These are phyloP conservation scores for Aleiodes testaceus DNA, from an alignment of 2,888 invertebrate species.

Conservation along the genomic window DNA sequence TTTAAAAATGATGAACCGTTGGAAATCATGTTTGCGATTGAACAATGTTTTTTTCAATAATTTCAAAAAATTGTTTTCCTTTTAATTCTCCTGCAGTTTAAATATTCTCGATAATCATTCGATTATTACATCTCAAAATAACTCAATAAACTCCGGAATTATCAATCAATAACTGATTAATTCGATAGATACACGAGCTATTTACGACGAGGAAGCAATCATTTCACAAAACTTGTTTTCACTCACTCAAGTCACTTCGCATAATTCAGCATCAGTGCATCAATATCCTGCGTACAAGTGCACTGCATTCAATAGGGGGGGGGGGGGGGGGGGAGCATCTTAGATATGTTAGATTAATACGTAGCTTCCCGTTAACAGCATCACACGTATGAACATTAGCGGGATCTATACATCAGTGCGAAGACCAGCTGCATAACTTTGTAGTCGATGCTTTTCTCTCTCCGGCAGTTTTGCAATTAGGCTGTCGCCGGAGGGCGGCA, in stretches of 20 bases:
- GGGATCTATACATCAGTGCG: not conserved
- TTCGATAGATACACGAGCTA: not conserved
- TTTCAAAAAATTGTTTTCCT: too few relatives aligned
- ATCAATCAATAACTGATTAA: too few relatives aligned
- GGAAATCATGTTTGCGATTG: too few relatives aligned
- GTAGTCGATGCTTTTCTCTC: not conserved
- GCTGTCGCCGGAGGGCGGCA: constrained; percentile 21
- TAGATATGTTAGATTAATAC: constrained; percentile 6
- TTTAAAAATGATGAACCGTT: too few relatives aligned
- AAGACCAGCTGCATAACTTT: not conserved
- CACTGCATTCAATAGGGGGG: too few relatives aligned
- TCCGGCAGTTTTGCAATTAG: constrained; percentile 20
- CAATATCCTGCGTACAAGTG: not conserved
- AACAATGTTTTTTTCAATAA: too few relatives aligned
- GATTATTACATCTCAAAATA: too few relatives aligned
- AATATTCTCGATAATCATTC: constrained; percentile 12
- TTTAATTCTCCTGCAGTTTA: too few relatives aligned
- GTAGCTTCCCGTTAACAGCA: not conserved
- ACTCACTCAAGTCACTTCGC: too few relatives aligned
- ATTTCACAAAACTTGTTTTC: not conserved
- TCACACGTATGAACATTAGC: not conserved
- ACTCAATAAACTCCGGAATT: too few relatives aligned
- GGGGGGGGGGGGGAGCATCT: too few relatives aligned
- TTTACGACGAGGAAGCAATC: not conserved
- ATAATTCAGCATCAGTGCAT: not conserved